Percentiles rank a stretch among this genome's conserved stretches.
Evolutionary conservation across 2,888 invertebrate genomes (phyloP).

Genomic region (Phania funesta): DNA sequence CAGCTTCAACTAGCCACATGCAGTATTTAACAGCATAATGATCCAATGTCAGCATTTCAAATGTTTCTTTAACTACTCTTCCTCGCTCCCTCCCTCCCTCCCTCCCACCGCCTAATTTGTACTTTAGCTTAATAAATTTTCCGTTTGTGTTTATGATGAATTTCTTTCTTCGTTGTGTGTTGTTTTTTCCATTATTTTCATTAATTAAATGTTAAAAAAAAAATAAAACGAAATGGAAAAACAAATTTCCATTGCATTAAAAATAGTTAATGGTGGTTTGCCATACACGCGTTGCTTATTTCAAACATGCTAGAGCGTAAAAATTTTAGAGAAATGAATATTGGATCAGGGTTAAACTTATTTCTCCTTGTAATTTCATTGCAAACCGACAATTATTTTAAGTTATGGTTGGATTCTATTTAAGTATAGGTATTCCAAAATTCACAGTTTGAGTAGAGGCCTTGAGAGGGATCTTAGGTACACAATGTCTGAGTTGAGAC

Average conservation of each 20-base stretch:
- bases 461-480: too few relatives aligned
- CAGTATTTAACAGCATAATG: slow-evolving; percentile 21
- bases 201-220: slow-evolving; percentile 45
- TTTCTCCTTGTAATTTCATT: background rate
- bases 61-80: background rate
- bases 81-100: background rate
- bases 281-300: slow-evolving; percentile 49
- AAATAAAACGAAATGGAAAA: slow-evolving; percentile 18
- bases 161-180: slow-evolving; percentile 23
- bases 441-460: too few relatives aligned
- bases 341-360: background rate
- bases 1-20: background rate
- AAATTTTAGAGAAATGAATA: background rate
- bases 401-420: too few relatives aligned
- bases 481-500: too few relatives aligned
- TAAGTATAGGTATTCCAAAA: too few relatives aligned
- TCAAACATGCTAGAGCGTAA: slow-evolving; percentile 10
- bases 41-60: slow-evolving; percentile 33
- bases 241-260: slow-evolving; percentile 25
- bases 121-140: background rate
- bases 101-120: background rate
- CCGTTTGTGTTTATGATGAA: slow-evolving; percentile 4
- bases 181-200: slow-evolving; percentile 32
- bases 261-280: slow-evolving; percentile 31
- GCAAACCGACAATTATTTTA: too few relatives aligned